Base-by-base conservation (phyloP, 2,113 vertebrate genomes). In the Recurvirostra avosetta region DNA sequence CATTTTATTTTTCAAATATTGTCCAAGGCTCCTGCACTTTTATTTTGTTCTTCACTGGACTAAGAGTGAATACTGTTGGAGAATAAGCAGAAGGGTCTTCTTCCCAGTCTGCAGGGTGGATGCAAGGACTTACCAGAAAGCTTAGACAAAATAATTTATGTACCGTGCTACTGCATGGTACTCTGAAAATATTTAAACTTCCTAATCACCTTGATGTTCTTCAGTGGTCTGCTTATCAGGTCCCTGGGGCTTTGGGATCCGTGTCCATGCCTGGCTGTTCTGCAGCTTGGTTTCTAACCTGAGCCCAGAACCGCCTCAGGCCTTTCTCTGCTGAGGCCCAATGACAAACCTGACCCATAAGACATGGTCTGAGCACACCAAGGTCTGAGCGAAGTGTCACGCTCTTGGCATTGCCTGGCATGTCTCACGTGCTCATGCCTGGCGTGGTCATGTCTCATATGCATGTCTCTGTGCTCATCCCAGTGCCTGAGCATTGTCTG, bases 271-370 rank as follows among this genome's bases (percentile, higher is more conserved):
- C 16, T 79, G 8, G 30, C 6, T 56, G 34, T 10, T 38, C 19
- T 74, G 50, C 30, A 68, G 15, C 27, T 59, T 78, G 61, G 6
- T 49, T 87, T 87, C n/a, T 87, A 27, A 63, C 14, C 11, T 43
- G 41, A 43, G 30, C n/a, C 14, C n/a, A 86, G 43, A 5, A 30
- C 8, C 58, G 13, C 30, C 41, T 73, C 50, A 43, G 8, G 8
- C 23, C 25, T 73, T 72, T 82, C 32, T 58, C 25, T 90, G 53
- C 38, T 45, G 52, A 50, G 29, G 12, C 9, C 9, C 14, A 55
- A 15, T 1, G 1, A 34, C 41, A 73, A 90, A 65, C 25, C 7
- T 0, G 0, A 23, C 15, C 2, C 47, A 27, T 32, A 11, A 47
- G 29, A 34, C 8, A 41, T 15, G 26, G 12, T 18, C 27, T 56